phyloP scores from a whole-genome alignment of 2,888 invertebrate genomes.

The Dorcus hopei region DNA sequence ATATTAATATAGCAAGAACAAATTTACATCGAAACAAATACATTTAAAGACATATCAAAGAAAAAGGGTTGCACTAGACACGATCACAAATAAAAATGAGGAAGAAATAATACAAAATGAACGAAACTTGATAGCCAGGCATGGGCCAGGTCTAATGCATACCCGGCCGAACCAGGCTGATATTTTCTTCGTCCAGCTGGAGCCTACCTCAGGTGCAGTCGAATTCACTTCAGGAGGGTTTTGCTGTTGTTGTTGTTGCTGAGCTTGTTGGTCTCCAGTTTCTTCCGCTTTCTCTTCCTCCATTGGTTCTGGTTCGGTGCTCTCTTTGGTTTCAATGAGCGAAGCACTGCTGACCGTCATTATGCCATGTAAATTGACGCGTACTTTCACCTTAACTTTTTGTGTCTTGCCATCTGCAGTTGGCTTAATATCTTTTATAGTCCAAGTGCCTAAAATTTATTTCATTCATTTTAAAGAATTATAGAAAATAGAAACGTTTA shows the following conservation, averaged over 20 bases:
- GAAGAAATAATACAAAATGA: constrained; percentile 21
- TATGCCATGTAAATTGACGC: constrained; percentile 91
- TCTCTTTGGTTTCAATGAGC: constrained; percentile 71
- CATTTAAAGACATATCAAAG: not conserved
- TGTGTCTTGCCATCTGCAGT: constrained; percentile 86
- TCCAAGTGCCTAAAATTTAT: constrained; percentile 62
- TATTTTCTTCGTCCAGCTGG: constrained; percentile 52
- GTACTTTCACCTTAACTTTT: constrained; percentile 93
- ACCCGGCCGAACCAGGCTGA: constrained; percentile 53
- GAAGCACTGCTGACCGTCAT: constrained; percentile 85
- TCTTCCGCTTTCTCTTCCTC: constrained; percentile 40
- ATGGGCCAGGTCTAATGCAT: constrained; percentile 44
- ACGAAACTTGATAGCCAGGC: constrained; percentile 14
- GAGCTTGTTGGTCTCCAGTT: constrained; percentile 38
- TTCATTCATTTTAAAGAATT: not conserved
- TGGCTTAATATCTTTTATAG: constrained; percentile 79
- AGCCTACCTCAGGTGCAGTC: constrained; percentile 48
- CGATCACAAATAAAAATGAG: constrained; percentile 11
- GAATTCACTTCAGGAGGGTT: constrained; percentile 28
- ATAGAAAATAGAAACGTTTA: no score
- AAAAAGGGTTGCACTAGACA: not conserved
- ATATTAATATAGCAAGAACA: not conserved
- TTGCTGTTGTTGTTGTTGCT: constrained; percentile 16
- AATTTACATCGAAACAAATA: not conserved
- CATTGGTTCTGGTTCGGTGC: constrained; percentile 48